These are phyloP conservation scores for Apostichopus leukothele DNA, from an alignment of 53 echinoderm and acorn worm species.

Conservation along the genomic window DNA sequence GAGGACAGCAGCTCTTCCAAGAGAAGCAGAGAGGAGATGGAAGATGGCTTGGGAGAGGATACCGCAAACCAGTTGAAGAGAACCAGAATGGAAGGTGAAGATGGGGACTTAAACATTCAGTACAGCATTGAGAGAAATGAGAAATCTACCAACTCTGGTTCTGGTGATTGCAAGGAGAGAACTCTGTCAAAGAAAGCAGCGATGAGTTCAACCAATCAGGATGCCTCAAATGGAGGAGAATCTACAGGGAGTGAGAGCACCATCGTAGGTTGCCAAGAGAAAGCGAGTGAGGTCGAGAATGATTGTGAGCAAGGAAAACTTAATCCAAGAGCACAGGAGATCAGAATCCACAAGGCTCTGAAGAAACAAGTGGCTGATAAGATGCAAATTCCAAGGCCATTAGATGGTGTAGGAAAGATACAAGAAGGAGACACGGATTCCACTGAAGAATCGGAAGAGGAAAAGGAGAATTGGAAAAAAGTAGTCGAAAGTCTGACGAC, in stretches of 20 bases:
- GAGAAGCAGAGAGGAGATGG: slow-evolving; percentile 66
- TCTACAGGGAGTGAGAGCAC: no score
- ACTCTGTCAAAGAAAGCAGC: no score
- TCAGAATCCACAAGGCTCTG: not conserved
- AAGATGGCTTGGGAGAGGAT: slow-evolving; percentile 23
- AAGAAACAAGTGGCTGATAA: not conserved
- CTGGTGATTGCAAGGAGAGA: not conserved
- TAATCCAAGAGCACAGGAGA: not conserved
- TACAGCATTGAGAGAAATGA: not conserved
- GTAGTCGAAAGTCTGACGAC: slow-evolving; percentile 3
- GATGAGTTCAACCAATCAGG: no score
- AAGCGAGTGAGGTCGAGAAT: not conserved
- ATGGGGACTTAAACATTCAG: not conserved
- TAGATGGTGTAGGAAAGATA: not conserved
- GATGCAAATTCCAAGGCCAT: not conserved
- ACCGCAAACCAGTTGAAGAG: not conserved
- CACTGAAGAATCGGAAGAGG: slow-evolving; percentile 43
- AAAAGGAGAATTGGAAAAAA: slow-evolving; percentile 35
- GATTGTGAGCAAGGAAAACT: not conserved
- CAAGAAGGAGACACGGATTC: not conserved
- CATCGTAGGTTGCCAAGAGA: not conserved
- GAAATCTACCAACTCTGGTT: not conserved
- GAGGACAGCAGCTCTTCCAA: slow-evolving; percentile 70
- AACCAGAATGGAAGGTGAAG: not conserved
- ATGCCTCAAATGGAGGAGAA: no score